Conservation (phyloP, 2,888 invertebrate species). For the Hemaris fuciformis region DNA sequence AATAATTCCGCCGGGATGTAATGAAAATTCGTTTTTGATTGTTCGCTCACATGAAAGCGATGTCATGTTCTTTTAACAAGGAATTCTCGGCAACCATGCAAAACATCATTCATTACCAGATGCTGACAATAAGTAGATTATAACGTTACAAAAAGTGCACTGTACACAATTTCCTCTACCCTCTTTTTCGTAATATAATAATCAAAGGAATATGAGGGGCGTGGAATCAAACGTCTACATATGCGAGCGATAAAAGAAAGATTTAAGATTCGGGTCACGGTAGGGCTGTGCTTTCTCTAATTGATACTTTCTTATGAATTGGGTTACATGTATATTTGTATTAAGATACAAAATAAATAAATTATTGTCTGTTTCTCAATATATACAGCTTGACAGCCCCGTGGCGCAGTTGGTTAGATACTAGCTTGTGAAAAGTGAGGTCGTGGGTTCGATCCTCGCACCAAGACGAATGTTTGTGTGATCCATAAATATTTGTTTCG, state of each 20-base stretch:
- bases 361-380: too few species aligned
- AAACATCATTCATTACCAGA: conserved; percentile 73
- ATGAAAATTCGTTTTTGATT: conserved; percentile 60
- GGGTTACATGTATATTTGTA: too few species aligned
- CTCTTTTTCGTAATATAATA: conserved; percentile 73
- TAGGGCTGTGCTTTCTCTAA: conserved; percentile 43
- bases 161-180: conserved; percentile 60
- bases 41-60: conserved; percentile 56
- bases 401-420: too few species aligned
- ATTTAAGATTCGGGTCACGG: conserved; percentile 51
- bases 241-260: conserved; percentile 73
- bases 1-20: conserved; percentile 38
- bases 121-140: conserved; percentile 77
- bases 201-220: conserved; percentile 77
- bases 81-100: conserved; percentile 65
- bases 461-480: too few species aligned
- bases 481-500: too few species aligned
- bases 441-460: too few species aligned
- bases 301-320: not conserved
- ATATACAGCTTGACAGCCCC: too few species aligned
- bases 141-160: conserved; percentile 70
- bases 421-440: too few species aligned
- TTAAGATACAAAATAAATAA: too few species aligned
- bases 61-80: conserved; percentile 61
- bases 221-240: conserved; percentile 71